Evolutionary conservation across 1,140 invertebrate genomes (phyloP).

Genomic region (Brachionus angularis): DNA sequence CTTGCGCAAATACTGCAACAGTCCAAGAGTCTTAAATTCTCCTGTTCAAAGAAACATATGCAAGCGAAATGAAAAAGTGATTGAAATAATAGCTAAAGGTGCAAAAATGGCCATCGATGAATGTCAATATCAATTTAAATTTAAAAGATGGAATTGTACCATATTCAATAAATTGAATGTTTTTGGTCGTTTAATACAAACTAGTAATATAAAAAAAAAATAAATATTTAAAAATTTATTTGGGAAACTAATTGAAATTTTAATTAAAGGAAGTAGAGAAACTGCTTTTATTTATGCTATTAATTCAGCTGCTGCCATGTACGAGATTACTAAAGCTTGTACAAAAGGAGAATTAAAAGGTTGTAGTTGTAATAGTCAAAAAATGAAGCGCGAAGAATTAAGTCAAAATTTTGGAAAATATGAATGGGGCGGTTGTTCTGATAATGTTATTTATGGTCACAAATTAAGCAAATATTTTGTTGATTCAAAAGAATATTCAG

Average conservation of each 20-base stretch:
- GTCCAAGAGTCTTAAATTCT: conserved; percentile 4
- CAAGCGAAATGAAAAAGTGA: conserved; percentile 14
- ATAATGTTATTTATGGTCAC: conserved; percentile 57
- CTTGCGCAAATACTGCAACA: conserved; percentile 1
- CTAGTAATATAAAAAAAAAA: conserved; percentile 19
- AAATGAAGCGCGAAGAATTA: conserved; percentile 56
- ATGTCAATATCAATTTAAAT: conserved; percentile 41
- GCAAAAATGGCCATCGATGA: conserved; percentile 30
- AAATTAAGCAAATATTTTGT: conserved; percentile 26
- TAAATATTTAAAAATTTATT: not conserved
- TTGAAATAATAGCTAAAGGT: conserved; percentile 4
- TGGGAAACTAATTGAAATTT: too few relatives aligned
- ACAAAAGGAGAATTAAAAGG: conserved; percentile 66
- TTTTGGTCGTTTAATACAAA: conserved; percentile 1
- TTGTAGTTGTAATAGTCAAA: conserved; percentile 61
- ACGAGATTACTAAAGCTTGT: conserved; percentile 66
- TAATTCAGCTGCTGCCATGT: conserved; percentile 66
- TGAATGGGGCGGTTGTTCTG: conserved; percentile 68
- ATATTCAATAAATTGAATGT: conserved; percentile 30
- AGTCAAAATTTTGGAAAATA: conserved; percentile 59
- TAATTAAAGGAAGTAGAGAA: conserved; percentile 64
- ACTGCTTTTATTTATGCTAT: conserved; percentile 68
- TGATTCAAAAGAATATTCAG: conserved; percentile 46
- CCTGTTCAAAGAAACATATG: conserved; percentile 24
- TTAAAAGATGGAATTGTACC: conserved; percentile 42